Base-by-base conservation (phyloP, 2,888 invertebrate genomes). In the Minunthozetes semirufus region DNA sequence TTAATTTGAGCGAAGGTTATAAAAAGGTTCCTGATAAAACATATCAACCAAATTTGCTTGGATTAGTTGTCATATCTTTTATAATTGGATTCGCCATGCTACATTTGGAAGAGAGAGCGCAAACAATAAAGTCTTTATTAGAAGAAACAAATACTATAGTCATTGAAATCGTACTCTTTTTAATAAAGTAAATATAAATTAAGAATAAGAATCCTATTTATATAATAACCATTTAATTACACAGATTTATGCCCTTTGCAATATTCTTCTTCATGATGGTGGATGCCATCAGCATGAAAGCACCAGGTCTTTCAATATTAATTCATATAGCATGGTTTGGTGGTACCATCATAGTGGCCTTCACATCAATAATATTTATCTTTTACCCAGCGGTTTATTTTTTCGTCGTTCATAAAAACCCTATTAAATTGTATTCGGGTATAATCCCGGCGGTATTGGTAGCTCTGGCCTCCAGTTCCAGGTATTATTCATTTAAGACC, bases 251-350 rank as follows among this genome's bases (percentile, higher is more conserved):
- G 71, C 75, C 75, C n/a, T 42, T 75, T 0, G 75, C 71, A 13
- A 75, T 75, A 71, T 75, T 75, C 33, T 33, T 17, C 11, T 75
- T 71, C 71, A 75, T 71, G 75, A 71, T 50, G 29, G 70, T 38
- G 22, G 75, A 72, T 22, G 71, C 42, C 13, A 53, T 75, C 11
- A 71, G 33, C 25, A 71, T 75, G 75, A 5, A 50, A 0, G 56
- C 71, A 9, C 50, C 71, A 1, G 42, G 38, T 13, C n/a, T 33
- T 8, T 5, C 25, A 13, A 27, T 75, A 11, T n/a, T 61, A 8
- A 8, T 38, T 25, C 71, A 75, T 46, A 27, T 75, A 4, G 33
- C 2, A 0, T 61, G 59, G 53, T 75, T 75, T 27, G 38, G 53
- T n/a, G 19, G 9, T 4, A 2, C 33, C 1, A 22, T 22, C 0